Evolutionary conservation across 2,888 invertebrate genomes (phyloP).

Genomic region (Pristionchus entomophagus): DNA sequence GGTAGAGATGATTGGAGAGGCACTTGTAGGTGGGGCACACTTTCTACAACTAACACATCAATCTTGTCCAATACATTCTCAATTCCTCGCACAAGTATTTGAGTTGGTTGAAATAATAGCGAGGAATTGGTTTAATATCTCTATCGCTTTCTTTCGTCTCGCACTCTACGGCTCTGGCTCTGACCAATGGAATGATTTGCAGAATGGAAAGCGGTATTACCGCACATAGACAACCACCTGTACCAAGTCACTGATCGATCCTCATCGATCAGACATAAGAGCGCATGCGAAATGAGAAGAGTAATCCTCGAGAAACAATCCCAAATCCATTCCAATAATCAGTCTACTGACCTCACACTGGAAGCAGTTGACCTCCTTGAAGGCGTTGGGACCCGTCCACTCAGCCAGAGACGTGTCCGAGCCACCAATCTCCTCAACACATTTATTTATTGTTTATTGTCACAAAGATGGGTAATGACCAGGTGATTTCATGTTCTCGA

Average conservation of each 20-base stretch:
- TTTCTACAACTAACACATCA: too few relatives aligned
- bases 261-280: background rate
- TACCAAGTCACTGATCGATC: too few relatives aligned
- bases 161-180: too few relatives aligned
- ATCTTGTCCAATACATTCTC: background rate
- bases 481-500: too few relatives aligned
- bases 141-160: too few relatives aligned
- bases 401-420: background rate
- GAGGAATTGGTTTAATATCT: too few relatives aligned
- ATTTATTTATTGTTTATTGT: background rate
- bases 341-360: background rate
- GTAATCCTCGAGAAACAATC: too few relatives aligned
- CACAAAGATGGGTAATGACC: background rate
- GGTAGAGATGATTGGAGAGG: background rate
- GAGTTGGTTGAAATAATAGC: background rate
- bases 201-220: background rate
- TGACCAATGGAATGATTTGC: background rate
- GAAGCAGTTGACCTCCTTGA: background rate
- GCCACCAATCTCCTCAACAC: background rate
- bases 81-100: background rate
- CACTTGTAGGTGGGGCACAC: background rate
- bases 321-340: too few relatives aligned
- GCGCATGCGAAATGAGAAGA: background rate
- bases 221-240: too few relatives aligned
- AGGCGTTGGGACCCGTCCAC: background rate